These are phyloP conservation scores for Gymnoscopelus microlampas DNA, from an alignment of 2,797 vertebrate species.

Conservation along the genomic window DNA sequence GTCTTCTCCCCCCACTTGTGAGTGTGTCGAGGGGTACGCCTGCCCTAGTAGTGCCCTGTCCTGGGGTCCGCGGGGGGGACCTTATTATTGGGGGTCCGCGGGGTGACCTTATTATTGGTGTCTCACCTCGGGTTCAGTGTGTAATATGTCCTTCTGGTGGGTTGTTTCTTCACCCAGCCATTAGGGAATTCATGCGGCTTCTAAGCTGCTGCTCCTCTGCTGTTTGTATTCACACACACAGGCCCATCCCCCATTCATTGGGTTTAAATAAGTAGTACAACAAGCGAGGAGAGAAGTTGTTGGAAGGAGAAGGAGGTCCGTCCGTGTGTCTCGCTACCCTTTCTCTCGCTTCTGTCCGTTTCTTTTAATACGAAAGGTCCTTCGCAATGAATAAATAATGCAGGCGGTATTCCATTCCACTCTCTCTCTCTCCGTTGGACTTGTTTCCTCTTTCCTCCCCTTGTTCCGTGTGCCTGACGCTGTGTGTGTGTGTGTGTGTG, in stretches of 20 bases:
- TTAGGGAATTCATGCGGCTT: conserved; percentile 72
- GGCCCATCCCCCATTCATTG: conserved; percentile 73
- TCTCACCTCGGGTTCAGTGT: conserved; percentile 55
- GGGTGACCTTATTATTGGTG: neutral
- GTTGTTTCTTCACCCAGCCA: conserved; percentile 71
- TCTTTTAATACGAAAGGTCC: neutral
- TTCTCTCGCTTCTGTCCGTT: neutral
- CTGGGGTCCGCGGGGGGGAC: too few species aligned
- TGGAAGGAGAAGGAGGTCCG: conserved; percentile 12
- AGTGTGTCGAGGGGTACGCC: too few species aligned
- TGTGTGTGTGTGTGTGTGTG: too few species aligned
- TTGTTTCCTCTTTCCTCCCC: conserved; percentile 35
- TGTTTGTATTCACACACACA: conserved; percentile 23
- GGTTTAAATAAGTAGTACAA: neutral
- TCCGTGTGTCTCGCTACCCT: conserved; percentile 40
- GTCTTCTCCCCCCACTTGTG: too few species aligned
- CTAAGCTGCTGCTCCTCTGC: conserved; percentile 48
- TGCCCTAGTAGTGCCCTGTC: too few species aligned
- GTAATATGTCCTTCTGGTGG: conserved; percentile 41
- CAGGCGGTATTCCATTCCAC: neutral
- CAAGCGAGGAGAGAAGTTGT: conserved; percentile 50
- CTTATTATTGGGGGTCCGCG: too few species aligned
- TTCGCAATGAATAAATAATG: neutral
- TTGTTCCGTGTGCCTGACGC: neutral
- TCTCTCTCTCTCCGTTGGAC: conserved; percentile 15